Conservation (phyloP, 2,113 vertebrate species). For the Telmatochromis sp. region DNA sequence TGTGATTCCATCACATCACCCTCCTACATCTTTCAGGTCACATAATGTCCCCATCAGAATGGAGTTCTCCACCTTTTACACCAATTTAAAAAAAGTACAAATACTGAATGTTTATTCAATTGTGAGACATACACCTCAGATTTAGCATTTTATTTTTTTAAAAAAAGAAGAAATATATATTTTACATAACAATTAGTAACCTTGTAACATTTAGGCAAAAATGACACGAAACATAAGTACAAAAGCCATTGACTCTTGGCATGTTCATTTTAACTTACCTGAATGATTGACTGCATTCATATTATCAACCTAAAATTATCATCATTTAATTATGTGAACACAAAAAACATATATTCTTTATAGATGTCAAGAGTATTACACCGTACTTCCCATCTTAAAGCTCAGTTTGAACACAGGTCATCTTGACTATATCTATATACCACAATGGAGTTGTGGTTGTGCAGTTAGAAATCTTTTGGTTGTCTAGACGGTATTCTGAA, state of each 20-base stretch:
- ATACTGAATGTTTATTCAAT: neutral
- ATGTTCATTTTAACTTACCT: neutral
- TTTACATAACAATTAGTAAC: neutral
- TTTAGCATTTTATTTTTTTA: accelerated
- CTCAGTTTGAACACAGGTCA: accelerated
- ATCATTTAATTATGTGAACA: neutral
- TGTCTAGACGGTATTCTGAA: accelerated
- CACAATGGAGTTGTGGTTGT: neutral
- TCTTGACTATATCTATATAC: accelerated
- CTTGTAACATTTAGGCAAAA: neutral
- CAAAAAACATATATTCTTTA: accelerated
- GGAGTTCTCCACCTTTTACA: neutral
- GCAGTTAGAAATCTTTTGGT: accelerated
- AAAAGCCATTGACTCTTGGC: neutral
- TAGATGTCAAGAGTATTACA: neutral
- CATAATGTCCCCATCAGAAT: neutral
- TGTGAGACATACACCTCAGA: accelerated
- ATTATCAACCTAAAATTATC: neutral
- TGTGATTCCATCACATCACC: neutral
- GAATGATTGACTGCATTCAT: neutral
- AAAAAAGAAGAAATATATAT: neutral
- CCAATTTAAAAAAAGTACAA: accelerated
- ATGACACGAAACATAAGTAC: accelerated
- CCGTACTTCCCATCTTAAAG: accelerated
- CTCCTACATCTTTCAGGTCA: neutral